Conservation (phyloP, 2,113 vertebrate genomes). For the Ictalurus punctatus region DNA sequence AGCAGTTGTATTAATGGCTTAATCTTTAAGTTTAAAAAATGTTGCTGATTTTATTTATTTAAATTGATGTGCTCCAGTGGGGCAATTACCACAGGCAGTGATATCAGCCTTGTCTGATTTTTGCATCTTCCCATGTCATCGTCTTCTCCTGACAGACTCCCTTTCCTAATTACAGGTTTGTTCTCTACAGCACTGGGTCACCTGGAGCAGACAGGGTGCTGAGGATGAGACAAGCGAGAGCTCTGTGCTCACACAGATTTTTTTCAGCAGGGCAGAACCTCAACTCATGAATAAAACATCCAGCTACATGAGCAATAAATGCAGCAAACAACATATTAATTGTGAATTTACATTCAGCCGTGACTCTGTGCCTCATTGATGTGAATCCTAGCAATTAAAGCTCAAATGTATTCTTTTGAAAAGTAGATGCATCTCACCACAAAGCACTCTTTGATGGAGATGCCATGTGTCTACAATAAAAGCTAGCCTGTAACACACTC, state of each 20-base stretch:
- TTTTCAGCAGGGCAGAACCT: slow-evolving; percentile 44
- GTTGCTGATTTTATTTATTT: slow-evolving; percentile 44
- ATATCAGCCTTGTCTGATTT: slow-evolving; percentile 59
- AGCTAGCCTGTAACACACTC: slow-evolving; percentile 49
- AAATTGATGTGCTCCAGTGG: slow-evolving; percentile 55
- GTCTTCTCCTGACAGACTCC: slow-evolving; percentile 35
- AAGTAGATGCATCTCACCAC: slow-evolving; percentile 59
- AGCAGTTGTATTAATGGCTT: not conserved
- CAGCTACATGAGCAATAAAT: slow-evolving; percentile 53
- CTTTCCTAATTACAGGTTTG: slow-evolving; percentile 47
- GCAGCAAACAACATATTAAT: slow-evolving; percentile 62
- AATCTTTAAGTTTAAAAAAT: slow-evolving; percentile 46
- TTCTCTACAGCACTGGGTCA: slow-evolving; percentile 37
- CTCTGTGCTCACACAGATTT: slow-evolving; percentile 24
- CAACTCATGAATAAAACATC: slow-evolving; percentile 60
- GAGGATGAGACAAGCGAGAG: slow-evolving; percentile 34
- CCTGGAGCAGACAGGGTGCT: slow-evolving; percentile 28
- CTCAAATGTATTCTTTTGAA: slow-evolving; percentile 68
- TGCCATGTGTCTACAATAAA: slow-evolving; percentile 53
- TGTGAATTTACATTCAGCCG: slow-evolving; percentile 63
- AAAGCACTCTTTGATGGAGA: slow-evolving; percentile 40
- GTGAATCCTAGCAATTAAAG: slow-evolving; percentile 67
- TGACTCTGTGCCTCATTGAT: slow-evolving; percentile 57
- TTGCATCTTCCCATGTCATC: slow-evolving; percentile 36
- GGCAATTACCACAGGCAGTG: slow-evolving; percentile 65